phyloP scores from a whole-genome alignment of 2,113 vertebrate species.

The Platanista minor region DNA sequence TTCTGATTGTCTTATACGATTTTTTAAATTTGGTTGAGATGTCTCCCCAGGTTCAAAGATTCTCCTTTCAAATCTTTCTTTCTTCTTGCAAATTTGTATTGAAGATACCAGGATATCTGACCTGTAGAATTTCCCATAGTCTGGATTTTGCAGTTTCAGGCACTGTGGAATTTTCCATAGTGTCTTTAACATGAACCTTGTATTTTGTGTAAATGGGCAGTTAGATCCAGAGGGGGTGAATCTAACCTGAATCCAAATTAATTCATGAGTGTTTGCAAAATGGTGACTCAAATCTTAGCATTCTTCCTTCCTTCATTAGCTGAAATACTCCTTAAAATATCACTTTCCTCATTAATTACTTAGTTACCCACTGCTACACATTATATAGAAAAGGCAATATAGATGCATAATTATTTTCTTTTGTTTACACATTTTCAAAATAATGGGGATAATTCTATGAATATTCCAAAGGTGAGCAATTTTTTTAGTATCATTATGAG shows the following conservation, averaged over 20 bases:
- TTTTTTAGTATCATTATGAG: too few relatives aligned
- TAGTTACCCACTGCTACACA: neutral
- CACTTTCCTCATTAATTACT: neutral
- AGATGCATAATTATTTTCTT: too few relatives aligned
- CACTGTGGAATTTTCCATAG: neutral
- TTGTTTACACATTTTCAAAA: too few relatives aligned
- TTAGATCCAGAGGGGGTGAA: neutral
- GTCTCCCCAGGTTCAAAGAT: neutral
- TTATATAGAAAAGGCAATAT: too few relatives aligned
- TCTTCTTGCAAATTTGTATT: neutral
- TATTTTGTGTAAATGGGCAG: neutral
- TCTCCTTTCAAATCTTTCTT: neutral
- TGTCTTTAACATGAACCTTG: neutral
- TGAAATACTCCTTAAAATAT: neutral
- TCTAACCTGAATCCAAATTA: neutral
- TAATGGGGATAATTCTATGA: too few relatives aligned
- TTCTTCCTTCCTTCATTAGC: neutral
- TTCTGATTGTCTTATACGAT: neutral
- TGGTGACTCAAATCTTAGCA: neutral
- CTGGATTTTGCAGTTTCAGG: neutral
- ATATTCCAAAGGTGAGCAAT: too few relatives aligned
- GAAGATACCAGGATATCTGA: neutral
- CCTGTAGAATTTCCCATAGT: neutral
- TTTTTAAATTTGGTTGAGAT: neutral
- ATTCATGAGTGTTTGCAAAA: neutral